Evolutionary conservation across 2,113 vertebrate genomes (phyloP), one percentile per base, ranked within the genome.

Genomic region (Lota lota): DNA sequence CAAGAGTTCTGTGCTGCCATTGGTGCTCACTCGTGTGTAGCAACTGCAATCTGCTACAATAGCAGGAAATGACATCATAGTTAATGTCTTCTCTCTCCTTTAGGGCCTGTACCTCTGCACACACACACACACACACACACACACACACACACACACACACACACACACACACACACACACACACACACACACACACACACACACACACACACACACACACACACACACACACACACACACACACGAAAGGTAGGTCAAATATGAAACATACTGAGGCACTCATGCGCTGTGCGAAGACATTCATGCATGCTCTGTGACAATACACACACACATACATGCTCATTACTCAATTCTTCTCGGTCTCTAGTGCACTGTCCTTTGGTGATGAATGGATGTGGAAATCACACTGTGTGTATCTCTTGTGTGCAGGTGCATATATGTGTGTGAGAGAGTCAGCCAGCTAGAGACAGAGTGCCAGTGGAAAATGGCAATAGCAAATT

Each of bases 21-120:
- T 33, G 28, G 28, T 67, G 0, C 50, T 67, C 22, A 19, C 59
- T 67, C 28, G 72, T 19, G 22, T 70, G 53, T 40, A n/a, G 18
- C 22, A 62, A 56, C 74, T 69, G 50, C 76, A 81, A 66, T 68
- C n/a, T 77, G 58, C 70, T 83, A 87, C 85, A 88, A 84, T 87
- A 72, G 70, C 70, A 86, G 86, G 85, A 89, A 84, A 75, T 88
- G 22, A 89, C 83, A 87, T 87, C 69, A 79, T 75, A 64, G 73
- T 71, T 77, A 79, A 79, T 79, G 68, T 78, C 72, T 75, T 68
- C 51, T 72, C 56, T 56, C 59, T 75, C 61, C 74, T 77, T 63
- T 50, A 64, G 78, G 63, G 22, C 16, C 6, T 8, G 14, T 24
- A 14, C 21, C 14, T 70, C 51, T 47, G 19, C 56, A 68, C 69